Evolutionary conservation across 2,797 vertebrate genomes (phyloP).

Genomic region (Rhinichthys osculus): DNA sequence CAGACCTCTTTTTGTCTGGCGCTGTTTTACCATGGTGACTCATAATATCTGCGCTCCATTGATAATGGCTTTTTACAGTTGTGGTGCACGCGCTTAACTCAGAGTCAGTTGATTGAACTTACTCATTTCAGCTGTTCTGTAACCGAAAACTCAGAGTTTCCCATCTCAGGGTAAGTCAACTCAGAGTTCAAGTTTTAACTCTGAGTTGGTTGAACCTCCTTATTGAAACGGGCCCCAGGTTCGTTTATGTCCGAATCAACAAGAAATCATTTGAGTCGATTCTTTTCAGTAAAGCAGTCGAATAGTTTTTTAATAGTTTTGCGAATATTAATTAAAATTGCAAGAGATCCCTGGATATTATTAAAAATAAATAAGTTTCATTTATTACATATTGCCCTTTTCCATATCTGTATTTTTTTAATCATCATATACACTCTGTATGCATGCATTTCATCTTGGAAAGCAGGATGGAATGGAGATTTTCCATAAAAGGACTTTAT

Average conservation of each 20-base stretch:
- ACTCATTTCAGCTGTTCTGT: too few relatives aligned
- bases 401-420: neutral
- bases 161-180: too few relatives aligned
- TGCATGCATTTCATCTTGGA: neutral
- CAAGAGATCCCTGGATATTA: neutral
- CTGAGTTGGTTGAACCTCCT: too few relatives aligned
- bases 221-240: too few relatives aligned
- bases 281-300: neutral
- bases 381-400: neutral
- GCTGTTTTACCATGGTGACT: too few relatives aligned
- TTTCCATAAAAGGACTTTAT: neutral
- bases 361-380: neutral
- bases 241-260: neutral
- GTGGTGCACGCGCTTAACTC: too few relatives aligned
- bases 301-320: neutral
- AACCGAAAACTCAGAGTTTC: too few relatives aligned
- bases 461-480: neutral
- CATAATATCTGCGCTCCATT: too few relatives aligned
- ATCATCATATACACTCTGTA: neutral
- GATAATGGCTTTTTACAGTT: too few relatives aligned
- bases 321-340: neutral
- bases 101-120: too few relatives aligned
- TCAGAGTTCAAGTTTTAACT: too few relatives aligned
- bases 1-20: too few relatives aligned
- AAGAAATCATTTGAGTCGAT: neutral